Conservation (phyloP, 1,140 invertebrate species). For the Diploscapter pachys region DNA sequence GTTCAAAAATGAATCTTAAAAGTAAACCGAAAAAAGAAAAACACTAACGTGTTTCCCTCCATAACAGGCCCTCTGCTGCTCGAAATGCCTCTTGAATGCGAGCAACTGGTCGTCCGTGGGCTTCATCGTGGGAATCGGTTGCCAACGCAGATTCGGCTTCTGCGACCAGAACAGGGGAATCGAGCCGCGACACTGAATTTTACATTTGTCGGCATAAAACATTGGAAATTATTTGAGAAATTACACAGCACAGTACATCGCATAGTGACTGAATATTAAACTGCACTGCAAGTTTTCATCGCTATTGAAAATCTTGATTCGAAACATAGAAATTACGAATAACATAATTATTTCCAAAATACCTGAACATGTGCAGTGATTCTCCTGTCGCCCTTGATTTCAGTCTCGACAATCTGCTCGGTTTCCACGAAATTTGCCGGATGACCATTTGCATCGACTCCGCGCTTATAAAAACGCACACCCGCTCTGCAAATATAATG, state of each 20-base stretch:
- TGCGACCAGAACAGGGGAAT: slow-evolving; percentile 94
- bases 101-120: slow-evolving; percentile 70
- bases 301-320: too few species aligned
- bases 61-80: slow-evolving; percentile 61
- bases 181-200: slow-evolving; percentile 74
- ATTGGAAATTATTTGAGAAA: slow-evolving; percentile 14
- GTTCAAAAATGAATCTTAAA: not conserved
- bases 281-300: too few species aligned
- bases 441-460: slow-evolving; percentile 78
- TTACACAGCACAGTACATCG: too few species aligned
- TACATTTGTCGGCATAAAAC: slow-evolving; percentile 1
- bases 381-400: slow-evolving; percentile 62
- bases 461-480: slow-evolving; percentile 72
- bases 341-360: slow-evolving; percentile 7
- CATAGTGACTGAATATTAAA: too few species aligned
- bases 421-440: slow-evolving; percentile 98
- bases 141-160: slow-evolving; percentile 85
- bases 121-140: slow-evolving; percentile 75
- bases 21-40: not conserved
- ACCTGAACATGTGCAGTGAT: slow-evolving; percentile 87
- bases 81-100: slow-evolving; percentile 45
- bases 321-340: too few species aligned
- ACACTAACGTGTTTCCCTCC: slow-evolving; percentile 78
- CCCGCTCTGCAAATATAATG: slow-evolving; percentile 52
- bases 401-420: slow-evolving; percentile 67